Conservation (phyloP, 1,140 invertebrate species). For the Lineus longissimus region DNA sequence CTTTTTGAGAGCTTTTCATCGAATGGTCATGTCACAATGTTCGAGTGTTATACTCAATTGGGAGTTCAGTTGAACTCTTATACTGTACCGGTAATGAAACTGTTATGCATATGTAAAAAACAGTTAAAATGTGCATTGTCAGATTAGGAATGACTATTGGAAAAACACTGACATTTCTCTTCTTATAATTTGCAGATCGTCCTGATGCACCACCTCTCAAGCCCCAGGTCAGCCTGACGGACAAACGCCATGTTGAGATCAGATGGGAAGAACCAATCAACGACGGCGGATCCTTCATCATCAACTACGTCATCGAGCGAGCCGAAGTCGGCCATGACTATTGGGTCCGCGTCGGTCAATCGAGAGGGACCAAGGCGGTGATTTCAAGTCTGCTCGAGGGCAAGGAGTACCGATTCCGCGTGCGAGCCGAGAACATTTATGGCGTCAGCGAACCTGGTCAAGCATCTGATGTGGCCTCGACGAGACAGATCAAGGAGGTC, state of each 20-base stretch:
- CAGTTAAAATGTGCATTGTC: too few relatives aligned
- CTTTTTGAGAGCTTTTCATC: too few relatives aligned
- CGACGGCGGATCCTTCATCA: slow-evolving; percentile 90
- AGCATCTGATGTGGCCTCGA: slow-evolving; percentile 33
- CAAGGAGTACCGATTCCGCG: slow-evolving; percentile 90
- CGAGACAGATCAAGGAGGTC: slow-evolving; percentile 61
- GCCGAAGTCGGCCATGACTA: slow-evolving; percentile 79
- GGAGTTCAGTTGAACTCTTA: too few relatives aligned
- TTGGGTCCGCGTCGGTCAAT: slow-evolving; percentile 93
- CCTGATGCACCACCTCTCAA: slow-evolving; percentile 88
- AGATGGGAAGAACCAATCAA: slow-evolving; percentile 85
- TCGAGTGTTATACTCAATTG: too few relatives aligned
- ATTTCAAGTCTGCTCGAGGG: slow-evolving; percentile 57
- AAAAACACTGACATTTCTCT: too few relatives aligned
- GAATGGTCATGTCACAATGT: too few relatives aligned
- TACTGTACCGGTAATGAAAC: too few relatives aligned
- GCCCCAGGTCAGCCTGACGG: slow-evolving; percentile 87
- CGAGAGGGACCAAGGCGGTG: slow-evolving; percentile 80
- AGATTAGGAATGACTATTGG: too few relatives aligned
- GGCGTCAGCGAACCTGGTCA: slow-evolving; percentile 83
- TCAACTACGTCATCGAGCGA: slow-evolving; percentile 95
- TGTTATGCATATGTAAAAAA: too few relatives aligned
- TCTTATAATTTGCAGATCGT: slow-evolving; percentile 62
- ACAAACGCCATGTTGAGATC: slow-evolving; percentile 89
- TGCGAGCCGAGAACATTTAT: slow-evolving; percentile 95